These are phyloP conservation scores for Bactericera cockerelli DNA, from an alignment of 1,140 invertebrate species.

Conservation along the genomic window DNA sequence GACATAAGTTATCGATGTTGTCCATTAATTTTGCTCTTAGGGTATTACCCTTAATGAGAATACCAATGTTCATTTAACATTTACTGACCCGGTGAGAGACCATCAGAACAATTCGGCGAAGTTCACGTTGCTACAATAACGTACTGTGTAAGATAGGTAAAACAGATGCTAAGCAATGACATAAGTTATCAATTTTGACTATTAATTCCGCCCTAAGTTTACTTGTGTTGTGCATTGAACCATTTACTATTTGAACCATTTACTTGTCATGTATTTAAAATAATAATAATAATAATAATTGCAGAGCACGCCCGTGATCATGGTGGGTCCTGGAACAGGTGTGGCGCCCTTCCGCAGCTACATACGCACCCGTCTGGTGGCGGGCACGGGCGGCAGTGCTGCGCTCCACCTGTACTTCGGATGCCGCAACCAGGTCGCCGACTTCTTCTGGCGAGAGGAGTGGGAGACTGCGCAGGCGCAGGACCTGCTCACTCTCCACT, in stretches of 20 bases:
- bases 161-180: no score
- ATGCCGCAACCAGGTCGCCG: conserved; percentile 61
- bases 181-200: no score
- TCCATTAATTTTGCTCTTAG: no score
- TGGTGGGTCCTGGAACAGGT: conserved; percentile 94
- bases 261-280: conserved; percentile 42
- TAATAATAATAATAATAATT: conserved; percentile 8
- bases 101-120: no score
- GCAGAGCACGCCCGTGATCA: conserved; percentile 53
- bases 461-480: conserved; percentile 40
- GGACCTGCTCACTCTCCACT: conserved; percentile 47
- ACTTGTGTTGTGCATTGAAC: conserved; percentile 21
- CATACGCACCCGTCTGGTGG: conserved; percentile 45
- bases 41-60: no score
- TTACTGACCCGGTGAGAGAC: no score
- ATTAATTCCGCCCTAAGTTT: no score
- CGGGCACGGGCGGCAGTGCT: conserved; percentile 32
- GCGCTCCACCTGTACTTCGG: conserved; percentile 72
- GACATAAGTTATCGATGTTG: no score
- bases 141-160: no score
- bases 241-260: no score
- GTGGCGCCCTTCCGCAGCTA: conserved; percentile 83
- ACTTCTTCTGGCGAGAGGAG: conserved; percentile 70
- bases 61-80: no score
- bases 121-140: no score